These are phyloP conservation scores for Sitophilus oryzae DNA, from an alignment of 1,140 invertebrate genomes.

Conservation along the genomic window DNA sequence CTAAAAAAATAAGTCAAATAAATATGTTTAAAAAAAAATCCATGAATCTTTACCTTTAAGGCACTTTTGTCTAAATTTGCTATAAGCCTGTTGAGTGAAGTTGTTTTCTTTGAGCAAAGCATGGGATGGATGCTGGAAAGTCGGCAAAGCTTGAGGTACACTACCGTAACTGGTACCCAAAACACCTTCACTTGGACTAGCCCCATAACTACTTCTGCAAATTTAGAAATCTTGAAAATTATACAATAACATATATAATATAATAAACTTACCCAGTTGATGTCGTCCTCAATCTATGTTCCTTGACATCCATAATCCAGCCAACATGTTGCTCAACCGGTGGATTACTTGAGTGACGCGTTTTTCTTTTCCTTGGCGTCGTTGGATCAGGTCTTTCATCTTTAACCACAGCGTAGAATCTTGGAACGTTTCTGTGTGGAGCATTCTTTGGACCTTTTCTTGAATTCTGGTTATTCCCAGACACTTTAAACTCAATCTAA, in stretches of 20 bases:
- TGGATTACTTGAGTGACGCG: conserved; percentile 85
- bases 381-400: conserved; percentile 60
- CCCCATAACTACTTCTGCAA: conserved; percentile 55
- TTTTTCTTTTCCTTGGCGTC: conserved; percentile 82
- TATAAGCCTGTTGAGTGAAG: conserved; percentile 95
- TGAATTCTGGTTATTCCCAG: conserved; percentile 2
- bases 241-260: not conserved
- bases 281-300: conserved; percentile 70
- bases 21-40: conserved; percentile 19
- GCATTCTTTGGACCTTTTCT: conserved; percentile 7
- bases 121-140: conserved; percentile 95
- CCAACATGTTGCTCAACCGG: conserved; percentile 93
- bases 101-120: conserved; percentile 93
- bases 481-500: conserved; percentile 16
- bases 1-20: conserved; percentile 48
- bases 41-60: conserved; percentile 68
- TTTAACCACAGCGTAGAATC: conserved; percentile 94
- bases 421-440: conserved; percentile 49
- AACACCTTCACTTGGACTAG: conserved; percentile 60
- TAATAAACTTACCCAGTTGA: conserved; percentile 56
- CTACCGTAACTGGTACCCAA: conserved; percentile 65
- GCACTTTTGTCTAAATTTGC: conserved; percentile 89
- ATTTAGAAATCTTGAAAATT: conserved; percentile 1
- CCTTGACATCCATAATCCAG: conserved; percentile 90
- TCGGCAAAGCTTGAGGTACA: conserved; percentile 74